Evolutionary conservation across 2,113 vertebrate genomes (phyloP).

Genomic region (Narcine bancroftii): DNA sequence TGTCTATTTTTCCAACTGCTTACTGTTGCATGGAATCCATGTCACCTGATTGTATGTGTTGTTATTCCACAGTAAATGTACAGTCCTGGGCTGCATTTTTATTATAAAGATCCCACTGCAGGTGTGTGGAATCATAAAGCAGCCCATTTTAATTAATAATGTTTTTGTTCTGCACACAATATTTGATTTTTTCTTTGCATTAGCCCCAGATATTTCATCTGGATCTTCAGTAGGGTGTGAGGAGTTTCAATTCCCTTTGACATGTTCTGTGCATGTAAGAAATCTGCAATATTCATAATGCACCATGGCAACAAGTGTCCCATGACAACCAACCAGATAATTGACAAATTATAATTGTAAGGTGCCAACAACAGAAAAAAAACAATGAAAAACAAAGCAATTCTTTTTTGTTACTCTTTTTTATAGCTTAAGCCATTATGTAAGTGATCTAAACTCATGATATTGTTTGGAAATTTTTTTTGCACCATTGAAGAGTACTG

Average conservation of each 20-base stretch:
- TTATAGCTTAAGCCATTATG: slow-evolving; percentile 19
- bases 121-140: neutral
- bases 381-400: slow-evolving; percentile 6
- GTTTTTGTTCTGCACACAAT: neutral
- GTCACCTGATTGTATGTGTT: neutral
- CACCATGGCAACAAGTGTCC: slow-evolving; percentile 32
- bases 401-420: slow-evolving; percentile 21
- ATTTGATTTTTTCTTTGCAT: neutral
- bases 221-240: neutral
- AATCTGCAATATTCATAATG: slow-evolving; percentile 28
- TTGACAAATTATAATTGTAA: slow-evolving; percentile 23
- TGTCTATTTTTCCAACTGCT: neutral
- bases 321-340: slow-evolving; percentile 32
- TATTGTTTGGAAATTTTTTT: slow-evolving; percentile 27
- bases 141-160: neutral
- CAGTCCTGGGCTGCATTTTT: neutral
- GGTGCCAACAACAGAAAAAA: slow-evolving; percentile 17
- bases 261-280: neutral
- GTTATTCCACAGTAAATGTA: neutral
- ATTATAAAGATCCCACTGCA: neutral
- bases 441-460: slow-evolving; percentile 28
- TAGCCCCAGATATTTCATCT: slow-evolving; percentile 7
- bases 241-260: neutral
- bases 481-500: slow-evolving; percentile 21
- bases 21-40: neutral